phyloP scores from a whole-genome alignment of 2,888 invertebrate genomes.

The Acanthococcus lagerstroemiae region DNA sequence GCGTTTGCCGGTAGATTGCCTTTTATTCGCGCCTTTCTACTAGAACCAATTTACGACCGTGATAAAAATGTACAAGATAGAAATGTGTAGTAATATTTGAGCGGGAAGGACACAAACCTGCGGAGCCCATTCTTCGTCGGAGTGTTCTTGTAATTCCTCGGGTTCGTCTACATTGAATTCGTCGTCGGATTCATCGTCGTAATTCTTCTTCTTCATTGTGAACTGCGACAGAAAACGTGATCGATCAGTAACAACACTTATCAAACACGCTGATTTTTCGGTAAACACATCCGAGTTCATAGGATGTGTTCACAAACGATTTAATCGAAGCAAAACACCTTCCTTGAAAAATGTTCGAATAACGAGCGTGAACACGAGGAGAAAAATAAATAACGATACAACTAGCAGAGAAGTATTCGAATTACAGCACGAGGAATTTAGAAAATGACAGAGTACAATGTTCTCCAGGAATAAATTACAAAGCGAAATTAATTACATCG shows the following conservation, averaged over 20 bases:
- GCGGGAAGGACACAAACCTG: conserved; percentile 37
- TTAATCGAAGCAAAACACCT: background rate
- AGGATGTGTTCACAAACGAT: background rate
- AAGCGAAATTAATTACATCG: too few species aligned
- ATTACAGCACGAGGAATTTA: too few species aligned
- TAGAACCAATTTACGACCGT: background rate
- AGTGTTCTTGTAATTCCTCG: conserved; percentile 43
- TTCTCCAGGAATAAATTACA: too few species aligned
- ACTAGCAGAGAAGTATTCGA: too few species aligned
- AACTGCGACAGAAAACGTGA: background rate
- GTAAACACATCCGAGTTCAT: background rate
- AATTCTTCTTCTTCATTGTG: conserved; percentile 26
- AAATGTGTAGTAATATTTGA: background rate
- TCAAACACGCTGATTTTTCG: background rate
- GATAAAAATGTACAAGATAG: background rate
- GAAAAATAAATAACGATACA: too few species aligned
- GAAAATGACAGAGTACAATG: too few species aligned
- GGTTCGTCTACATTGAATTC: conserved; percentile 42
- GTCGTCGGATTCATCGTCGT: conserved; percentile 36
- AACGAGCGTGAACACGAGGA: too few species aligned
- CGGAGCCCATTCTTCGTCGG: conserved; percentile 44
- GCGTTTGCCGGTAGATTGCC: conserved; percentile 30
- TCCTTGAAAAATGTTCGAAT: too few species aligned
- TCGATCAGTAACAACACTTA: background rate
- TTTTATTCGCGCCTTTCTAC: conserved; percentile 13